These are phyloP conservation scores for Galaxea fascicularis DNA, from an alignment of 92 coral and sea anemone genomes.

Conservation along the genomic window DNA sequence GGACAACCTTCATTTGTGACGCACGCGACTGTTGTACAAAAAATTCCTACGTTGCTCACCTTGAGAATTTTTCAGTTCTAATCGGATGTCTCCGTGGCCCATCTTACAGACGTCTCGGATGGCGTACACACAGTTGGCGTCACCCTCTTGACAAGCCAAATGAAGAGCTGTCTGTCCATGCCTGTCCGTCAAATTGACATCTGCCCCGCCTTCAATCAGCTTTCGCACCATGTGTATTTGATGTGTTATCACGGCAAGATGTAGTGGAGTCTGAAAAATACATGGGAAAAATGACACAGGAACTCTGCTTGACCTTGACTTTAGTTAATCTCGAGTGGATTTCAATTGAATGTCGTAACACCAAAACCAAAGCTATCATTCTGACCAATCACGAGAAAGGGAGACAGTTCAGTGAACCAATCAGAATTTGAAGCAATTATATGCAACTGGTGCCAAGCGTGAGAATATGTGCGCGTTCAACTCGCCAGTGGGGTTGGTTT, in stretches of 20 bases:
- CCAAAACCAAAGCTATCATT: no score
- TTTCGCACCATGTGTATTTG: slow-evolving; percentile 72
- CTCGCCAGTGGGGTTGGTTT: no score
- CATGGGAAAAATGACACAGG: slow-evolving; percentile 18
- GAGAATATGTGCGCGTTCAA: no score
- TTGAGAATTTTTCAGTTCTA: slow-evolving; percentile 81
- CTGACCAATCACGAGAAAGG: no score
- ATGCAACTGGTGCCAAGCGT: no score
- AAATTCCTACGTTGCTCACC: slow-evolving; percentile 43
- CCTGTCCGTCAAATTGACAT: slow-evolving; percentile 89
- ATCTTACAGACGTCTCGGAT: slow-evolving; percentile 63
- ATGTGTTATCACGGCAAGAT: slow-evolving; percentile 91
- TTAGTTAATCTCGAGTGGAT: no score
- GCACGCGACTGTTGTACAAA: no score
- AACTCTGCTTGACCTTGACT: not conserved
- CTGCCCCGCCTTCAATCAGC: slow-evolving; percentile 83
- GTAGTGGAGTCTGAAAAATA: slow-evolving; percentile 85
- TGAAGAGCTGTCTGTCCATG: slow-evolving; percentile 94
- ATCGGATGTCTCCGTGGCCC: slow-evolving; percentile 12
- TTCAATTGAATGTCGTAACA: no score
- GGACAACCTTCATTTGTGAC: no score
- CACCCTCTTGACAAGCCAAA: slow-evolving; percentile 89
- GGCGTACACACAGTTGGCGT: slow-evolving; percentile 74
- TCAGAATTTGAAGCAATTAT: no score
- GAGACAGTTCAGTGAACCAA: no score